phyloP scores from a whole-genome alignment of 2,888 invertebrate species.

The Lumbricus terrestris region DNA sequence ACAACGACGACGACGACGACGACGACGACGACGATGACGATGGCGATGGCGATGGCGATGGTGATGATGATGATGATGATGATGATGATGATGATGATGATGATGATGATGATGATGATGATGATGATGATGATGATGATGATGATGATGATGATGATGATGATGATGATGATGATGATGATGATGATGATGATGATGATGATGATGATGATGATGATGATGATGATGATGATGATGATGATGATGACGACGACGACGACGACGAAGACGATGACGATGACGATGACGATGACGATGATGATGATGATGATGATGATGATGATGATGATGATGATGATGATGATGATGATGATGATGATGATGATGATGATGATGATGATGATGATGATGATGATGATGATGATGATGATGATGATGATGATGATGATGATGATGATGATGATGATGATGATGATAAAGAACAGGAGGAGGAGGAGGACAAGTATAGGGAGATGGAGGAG shows the following conservation, averaged over 20 bases:
- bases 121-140: constrained; percentile 23
- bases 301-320: too few relatives aligned
- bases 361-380: too few relatives aligned
- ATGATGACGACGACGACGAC: too few relatives aligned
- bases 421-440: constrained; percentile 33
- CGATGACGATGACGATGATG: too few relatives aligned
- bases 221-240: constrained; percentile 32
- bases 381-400: too few relatives aligned
- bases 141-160: constrained; percentile 19
- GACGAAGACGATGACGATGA: too few relatives aligned
- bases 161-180: constrained; percentile 17
- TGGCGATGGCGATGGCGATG: constrained; percentile 14
- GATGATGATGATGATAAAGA: constrained; percentile 24
- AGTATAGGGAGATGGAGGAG: too few relatives aligned
- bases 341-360: too few relatives aligned
- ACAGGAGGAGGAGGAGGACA: too few relatives aligned
- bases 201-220: constrained; percentile 32
- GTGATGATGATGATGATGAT: constrained; percentile 29
- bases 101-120: constrained; percentile 29
- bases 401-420: too few relatives aligned
- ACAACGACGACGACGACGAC: too few relatives aligned
- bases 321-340: too few relatives aligned
- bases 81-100: constrained; percentile 30
- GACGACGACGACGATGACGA: neutral
- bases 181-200: constrained; percentile 29